Percentiles rank a stretch among this genome's conserved stretches.
phyloP scores from a whole-genome alignment of 1,140 invertebrate species.

The Wiebesia pumilae region DNA sequence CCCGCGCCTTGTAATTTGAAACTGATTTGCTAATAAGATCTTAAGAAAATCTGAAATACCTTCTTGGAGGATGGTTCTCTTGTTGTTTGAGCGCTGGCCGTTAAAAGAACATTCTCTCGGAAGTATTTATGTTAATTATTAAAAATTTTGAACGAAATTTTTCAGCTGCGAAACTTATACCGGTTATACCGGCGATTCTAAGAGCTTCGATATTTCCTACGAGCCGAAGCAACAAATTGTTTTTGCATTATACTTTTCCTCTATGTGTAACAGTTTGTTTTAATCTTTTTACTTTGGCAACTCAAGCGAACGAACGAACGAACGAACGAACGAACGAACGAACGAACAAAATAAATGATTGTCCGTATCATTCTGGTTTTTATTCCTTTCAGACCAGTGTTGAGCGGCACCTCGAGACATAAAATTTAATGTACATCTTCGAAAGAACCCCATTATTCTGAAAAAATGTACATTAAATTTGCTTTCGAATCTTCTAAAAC shows the following conservation, averaged over 20 bases:
- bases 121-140: neutral
- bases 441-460: neutral
- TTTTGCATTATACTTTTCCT: neutral
- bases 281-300: neutral
- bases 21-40: slow-evolving; percentile 50
- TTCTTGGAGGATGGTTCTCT: neutral
- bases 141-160: too few relatives aligned
- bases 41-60: slow-evolving; percentile 1
- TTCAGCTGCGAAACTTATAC: too few relatives aligned
- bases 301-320: neutral
- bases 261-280: neutral
- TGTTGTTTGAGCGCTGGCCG: neutral
- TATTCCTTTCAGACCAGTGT: neutral
- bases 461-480: slow-evolving; percentile 16
- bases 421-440: slow-evolving; percentile 6
- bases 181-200: too few relatives aligned
- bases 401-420: neutral
- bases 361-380: neutral
- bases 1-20: slow-evolving; percentile 39
- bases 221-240: neutral
- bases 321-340: neutral
- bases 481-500: slow-evolving; percentile 16
- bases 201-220: too few relatives aligned
- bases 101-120: neutral
- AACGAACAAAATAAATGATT: neutral